These are phyloP conservation scores for Boleophthalmus pectinirostris DNA, from an alignment of 2,113 vertebrate species.

Conservation along the genomic window DNA sequence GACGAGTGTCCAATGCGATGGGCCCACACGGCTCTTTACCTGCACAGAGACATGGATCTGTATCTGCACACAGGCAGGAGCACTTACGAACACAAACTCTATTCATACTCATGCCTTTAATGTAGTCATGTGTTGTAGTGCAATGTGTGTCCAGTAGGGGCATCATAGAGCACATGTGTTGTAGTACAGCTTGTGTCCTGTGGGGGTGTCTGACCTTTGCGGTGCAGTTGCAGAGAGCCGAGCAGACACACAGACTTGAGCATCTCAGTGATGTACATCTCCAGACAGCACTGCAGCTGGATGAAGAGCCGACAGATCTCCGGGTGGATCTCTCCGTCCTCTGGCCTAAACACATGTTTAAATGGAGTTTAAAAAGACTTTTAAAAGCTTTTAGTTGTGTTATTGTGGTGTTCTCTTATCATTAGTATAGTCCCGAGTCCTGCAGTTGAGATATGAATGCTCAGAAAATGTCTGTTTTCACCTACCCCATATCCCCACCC, in stretches of 20 bases:
- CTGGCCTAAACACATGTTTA: constrained; percentile 80
- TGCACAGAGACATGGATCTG: constrained; percentile 58
- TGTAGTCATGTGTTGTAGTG: background rate
- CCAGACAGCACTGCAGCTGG: constrained; percentile 96
- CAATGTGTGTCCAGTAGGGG: background rate
- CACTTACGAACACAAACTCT: background rate
- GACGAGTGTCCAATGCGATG: constrained; percentile 80
- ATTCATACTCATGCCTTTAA: background rate
- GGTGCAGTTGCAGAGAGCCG: constrained; percentile 94
- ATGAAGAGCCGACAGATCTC: constrained; percentile 98
- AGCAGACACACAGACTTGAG: constrained; percentile 95
- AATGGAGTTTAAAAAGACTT: no score
- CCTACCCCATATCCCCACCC: no score
- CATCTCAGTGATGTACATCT: constrained; percentile 99
- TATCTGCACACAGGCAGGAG: background rate
- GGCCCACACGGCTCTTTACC: constrained; percentile 82
- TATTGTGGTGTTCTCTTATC: no score
- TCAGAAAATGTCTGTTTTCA: no score
- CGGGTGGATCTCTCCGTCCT: constrained; percentile 97
- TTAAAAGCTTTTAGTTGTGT: no score
- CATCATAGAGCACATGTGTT: background rate
- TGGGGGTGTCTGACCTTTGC: constrained; percentile 82
- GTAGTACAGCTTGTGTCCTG: no score
- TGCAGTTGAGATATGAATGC: no score
- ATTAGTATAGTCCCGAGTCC: no score